Base-by-base conservation (phyloP, 2,888 invertebrate genomes). In the Charanyca ferruginea region DNA sequence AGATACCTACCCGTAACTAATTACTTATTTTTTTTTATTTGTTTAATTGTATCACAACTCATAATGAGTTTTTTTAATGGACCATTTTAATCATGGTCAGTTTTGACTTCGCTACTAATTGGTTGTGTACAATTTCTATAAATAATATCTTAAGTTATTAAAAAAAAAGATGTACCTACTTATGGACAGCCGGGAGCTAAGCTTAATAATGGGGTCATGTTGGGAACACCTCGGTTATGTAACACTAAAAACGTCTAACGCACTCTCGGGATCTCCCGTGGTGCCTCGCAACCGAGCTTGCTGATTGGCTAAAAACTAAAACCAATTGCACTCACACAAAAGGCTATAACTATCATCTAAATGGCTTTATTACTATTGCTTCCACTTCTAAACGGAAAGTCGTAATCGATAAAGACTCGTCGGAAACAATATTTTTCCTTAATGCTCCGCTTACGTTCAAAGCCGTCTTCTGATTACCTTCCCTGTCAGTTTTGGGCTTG, bases 391-490 rank as follows among this genome's bases (percentile, higher is more conserved):
- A 59, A 44, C 38, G 54, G 66, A 35, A 66, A 23, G 9, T 42
- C 44, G 75, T 67, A 72, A 80, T 72, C 72, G 63, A 66, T 65
- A 67, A 28, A 54, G 23, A 13, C 51, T 66, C 25, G 23, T 57
- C 38, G 64, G 71, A 67, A 74, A 67, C 60, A 60, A 79, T 79
- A 67, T 69, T 66, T 80, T 77, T 66, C 69, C 72, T 65, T 67
- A 77, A 80, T 75, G 75, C 59, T 20, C 35, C 53, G 49, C 66
- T 75, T 69, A 64, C 52, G 57, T 45, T 57, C 32, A 22, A 68
- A 58, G 64, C 48, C 42, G 28, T 18, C 32, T 48, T 66, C 57
- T 70, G 75, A 77, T 79, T 70, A 77, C 75, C 71, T 49, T 58
- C 57, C 65, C 63, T 64, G 65, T 72, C 65, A 62, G 48, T 67